A percentile compares a stretch with the other conserved stretches of the same genome.
Conservation (phyloP, 2,888 invertebrate species). For the Lochmaea crataegi region DNA sequence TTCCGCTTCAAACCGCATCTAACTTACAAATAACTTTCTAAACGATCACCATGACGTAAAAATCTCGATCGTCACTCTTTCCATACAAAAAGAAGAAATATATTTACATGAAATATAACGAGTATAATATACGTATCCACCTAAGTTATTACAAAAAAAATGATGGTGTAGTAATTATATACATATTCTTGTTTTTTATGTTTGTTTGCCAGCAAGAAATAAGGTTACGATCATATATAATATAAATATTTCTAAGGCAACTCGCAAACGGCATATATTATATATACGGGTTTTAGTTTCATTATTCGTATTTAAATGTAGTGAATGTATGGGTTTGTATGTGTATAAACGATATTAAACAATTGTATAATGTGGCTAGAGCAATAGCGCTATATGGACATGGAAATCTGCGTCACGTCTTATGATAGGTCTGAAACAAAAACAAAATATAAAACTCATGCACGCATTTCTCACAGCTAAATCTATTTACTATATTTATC, state of each 20-base stretch:
- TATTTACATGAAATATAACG: constrained; percentile 47
- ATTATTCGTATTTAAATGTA: constrained; percentile 46
- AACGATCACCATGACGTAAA: constrained; percentile 27
- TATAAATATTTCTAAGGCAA: constrained; percentile 57
- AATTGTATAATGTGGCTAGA: constrained; percentile 52
- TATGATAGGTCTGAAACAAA: constrained; percentile 64
- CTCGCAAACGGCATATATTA: constrained; percentile 49
- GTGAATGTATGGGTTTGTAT: constrained; percentile 41
- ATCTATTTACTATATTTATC: no score
- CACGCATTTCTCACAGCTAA: constrained; percentile 15
- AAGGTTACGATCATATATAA: constrained; percentile 50
- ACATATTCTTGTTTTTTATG: constrained; percentile 47
- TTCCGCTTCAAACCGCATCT: constrained; percentile 19
- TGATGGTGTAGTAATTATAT: constrained; percentile 53
- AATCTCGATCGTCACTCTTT: constrained; percentile 20
- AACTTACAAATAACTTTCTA: constrained; percentile 16
- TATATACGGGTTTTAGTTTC: constrained; percentile 44
- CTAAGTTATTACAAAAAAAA: constrained; percentile 54
- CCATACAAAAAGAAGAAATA: constrained; percentile 39
- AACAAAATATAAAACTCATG: not conserved
- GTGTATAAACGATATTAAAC: constrained; percentile 57
- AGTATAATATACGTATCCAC: constrained; percentile 53
- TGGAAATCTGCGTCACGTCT: constrained; percentile 51
- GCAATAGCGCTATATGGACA: constrained; percentile 48
- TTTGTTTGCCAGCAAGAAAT: constrained; percentile 58